Evolutionary conservation across 2,797 vertebrate genomes (phyloP).

Genomic region (Margarornis squamiger): DNA sequence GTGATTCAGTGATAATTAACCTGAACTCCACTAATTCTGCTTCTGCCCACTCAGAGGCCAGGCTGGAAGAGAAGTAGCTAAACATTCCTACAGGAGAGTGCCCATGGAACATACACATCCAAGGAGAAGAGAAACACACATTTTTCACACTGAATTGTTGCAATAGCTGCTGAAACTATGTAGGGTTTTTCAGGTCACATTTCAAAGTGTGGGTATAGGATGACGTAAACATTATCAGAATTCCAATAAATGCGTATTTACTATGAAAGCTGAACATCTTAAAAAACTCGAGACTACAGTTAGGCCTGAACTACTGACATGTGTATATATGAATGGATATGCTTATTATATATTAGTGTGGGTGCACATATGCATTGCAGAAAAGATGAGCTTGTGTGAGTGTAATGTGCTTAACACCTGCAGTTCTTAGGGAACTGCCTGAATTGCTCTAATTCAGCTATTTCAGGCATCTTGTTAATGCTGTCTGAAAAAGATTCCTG

Average conservation of each 20-base stretch:
- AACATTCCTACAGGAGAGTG: not conserved
- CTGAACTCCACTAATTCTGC: not conserved
- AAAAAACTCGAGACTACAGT: not conserved
- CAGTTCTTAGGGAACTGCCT: not conserved
- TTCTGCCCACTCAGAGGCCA: not conserved
- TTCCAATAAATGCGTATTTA: not conserved
- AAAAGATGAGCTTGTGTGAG: not conserved
- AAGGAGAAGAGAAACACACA: not conserved
- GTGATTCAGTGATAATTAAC: not conserved
- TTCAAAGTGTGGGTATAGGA: not conserved
- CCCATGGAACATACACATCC: not conserved
- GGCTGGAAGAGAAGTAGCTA: not conserved
- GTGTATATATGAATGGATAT: not conserved
- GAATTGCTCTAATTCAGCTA: not conserved
- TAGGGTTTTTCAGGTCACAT: not conserved
- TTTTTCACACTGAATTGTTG: not conserved
- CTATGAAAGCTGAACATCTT: not conserved
- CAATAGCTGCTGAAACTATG: not conserved
- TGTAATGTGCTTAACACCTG: not conserved
- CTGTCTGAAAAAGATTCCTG: not conserved
- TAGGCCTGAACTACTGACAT: not conserved
- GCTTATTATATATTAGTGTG: not conserved
- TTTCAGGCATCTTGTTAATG: not conserved
- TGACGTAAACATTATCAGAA: not conserved
- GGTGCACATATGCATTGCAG: fast-evolving